Conservation (phyloP, 2,888 invertebrate genomes). For the Sminthurides aquaticus region DNA sequence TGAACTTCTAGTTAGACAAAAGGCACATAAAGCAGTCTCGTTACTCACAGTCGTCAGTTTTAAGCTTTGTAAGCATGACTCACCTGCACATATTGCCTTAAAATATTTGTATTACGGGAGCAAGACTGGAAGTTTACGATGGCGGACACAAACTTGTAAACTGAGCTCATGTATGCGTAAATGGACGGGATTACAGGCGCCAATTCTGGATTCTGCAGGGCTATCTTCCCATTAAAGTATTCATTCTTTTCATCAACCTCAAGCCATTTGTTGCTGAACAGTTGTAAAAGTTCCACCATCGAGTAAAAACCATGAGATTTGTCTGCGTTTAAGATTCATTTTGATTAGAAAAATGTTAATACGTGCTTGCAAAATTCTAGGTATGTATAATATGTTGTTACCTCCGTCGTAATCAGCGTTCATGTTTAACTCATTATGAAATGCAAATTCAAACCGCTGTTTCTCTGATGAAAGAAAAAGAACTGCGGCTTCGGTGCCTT, state of each 20-base stretch:
- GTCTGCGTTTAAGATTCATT: too few relatives aligned
- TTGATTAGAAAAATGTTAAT: too few relatives aligned
- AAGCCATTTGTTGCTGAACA: constrained; percentile 1
- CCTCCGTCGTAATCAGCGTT: too few relatives aligned
- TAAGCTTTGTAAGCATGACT: not conserved
- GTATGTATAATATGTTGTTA: too few relatives aligned
- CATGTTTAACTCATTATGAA: constrained; percentile 5
- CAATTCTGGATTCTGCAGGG: not conserved
- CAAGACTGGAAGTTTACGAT: constrained; percentile 5
- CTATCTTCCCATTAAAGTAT: not conserved
- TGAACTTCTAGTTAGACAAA: not conserved
- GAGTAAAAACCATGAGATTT: not conserved
- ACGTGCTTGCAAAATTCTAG: too few relatives aligned
- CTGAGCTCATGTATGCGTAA: constrained; percentile 8
- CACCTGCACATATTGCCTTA: not conserved
- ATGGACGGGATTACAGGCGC: not conserved
- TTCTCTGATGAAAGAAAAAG: constrained; percentile 16
- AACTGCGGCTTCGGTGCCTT: constrained; percentile 18
- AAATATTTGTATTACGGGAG: not conserved
- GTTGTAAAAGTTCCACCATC: constrained; percentile 8
- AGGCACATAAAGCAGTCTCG: too few relatives aligned
- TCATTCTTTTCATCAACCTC: not conserved
- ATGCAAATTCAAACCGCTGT: constrained; percentile 22
- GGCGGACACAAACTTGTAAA: constrained; percentile 9
- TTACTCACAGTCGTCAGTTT: too few relatives aligned